Base-by-base conservation (phyloP, 2,113 vertebrate species). In the Nothobranchius furzeri region DNA sequence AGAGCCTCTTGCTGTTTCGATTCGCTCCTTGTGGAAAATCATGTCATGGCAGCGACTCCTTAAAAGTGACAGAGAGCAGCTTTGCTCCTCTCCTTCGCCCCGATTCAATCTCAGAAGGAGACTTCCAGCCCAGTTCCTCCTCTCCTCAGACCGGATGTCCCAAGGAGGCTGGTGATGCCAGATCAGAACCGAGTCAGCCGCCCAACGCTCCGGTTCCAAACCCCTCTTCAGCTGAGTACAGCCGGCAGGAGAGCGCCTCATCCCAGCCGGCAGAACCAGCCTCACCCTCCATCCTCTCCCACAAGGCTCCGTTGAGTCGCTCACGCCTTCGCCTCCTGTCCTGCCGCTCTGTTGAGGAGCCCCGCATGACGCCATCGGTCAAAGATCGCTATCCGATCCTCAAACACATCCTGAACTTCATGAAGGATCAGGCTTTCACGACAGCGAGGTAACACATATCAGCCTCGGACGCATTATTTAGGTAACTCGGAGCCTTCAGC, bases 291-390 rank as follows among this genome's bases (percentile, higher is more conserved):
- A 91, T 93, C 49, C 93, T 95, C 1, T 91, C 92, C 0, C 91
- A 95, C 0, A 93, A 94, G 70, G 88, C 94, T 2, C 92, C 94
- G 0, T 95, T 98, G 53, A 92, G 90, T 66, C 92, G 95, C 12
- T 95, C 95, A 1, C 94, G 96, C 11, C 90, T 98, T 1, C 93
- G 98, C 66, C 94, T 99, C 30, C 93, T 99, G n/a, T 99, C 98
- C 1, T 96, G 94, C 81, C 89, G 96, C 50, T 99, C 98, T 0
- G 72, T 96, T 85, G 98, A 98, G 50, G 98, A 98, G 74, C 89
- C 95, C 0, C 93, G 90, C 45, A 59, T 90, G 15, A 60, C 83
- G 17, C 93, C 93, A 1, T 93, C 95, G 1, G 86, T 98, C 35
- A 98, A 95, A 73, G 97, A 98, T 62, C 95, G 94, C 68, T 95